Percentiles rank a stretch among this genome's conserved stretches.
Evolutionary conservation across 2,888 invertebrate species (phyloP).

Genomic region (Rhamnusium bicolor): DNA sequence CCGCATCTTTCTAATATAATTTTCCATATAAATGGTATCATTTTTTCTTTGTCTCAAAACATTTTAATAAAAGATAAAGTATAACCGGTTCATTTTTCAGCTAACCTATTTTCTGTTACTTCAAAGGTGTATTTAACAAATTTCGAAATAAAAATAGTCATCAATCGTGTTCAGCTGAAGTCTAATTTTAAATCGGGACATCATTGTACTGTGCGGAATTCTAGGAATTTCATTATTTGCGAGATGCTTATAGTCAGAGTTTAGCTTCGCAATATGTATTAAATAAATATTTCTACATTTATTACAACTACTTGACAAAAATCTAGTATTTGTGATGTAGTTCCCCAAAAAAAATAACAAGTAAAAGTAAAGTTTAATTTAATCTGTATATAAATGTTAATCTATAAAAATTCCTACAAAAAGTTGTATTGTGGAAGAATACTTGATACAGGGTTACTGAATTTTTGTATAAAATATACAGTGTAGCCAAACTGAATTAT

Average conservation of each 20-base stretch:
- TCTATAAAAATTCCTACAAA: not conserved
- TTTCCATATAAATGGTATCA: not conserved
- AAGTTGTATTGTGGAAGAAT: not conserved
- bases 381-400: not conserved
- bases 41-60: not conserved
- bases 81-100: not conserved
- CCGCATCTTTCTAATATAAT: not conserved
- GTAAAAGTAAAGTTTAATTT: too few species aligned
- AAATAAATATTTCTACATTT: not conserved
- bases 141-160: constrained; percentile 14
- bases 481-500: too few species aligned
- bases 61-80: not conserved
- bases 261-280: not conserved
- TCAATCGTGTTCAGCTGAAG: not conserved
- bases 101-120: not conserved
- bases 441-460: too few species aligned
- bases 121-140: not conserved
- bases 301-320: not conserved
- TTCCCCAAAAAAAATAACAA: not conserved
- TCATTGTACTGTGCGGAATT: constrained; percentile 12
- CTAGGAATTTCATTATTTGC: not conserved
- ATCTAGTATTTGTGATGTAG: not conserved
- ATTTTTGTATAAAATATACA: too few species aligned
- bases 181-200: constrained; percentile 21
- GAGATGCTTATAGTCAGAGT: not conserved